Percentiles rank a stretch among this genome's conserved stretches.
Evolutionary conservation across 2,888 invertebrate species (phyloP).

Genomic region (Drosophila subsilvestris): DNA sequence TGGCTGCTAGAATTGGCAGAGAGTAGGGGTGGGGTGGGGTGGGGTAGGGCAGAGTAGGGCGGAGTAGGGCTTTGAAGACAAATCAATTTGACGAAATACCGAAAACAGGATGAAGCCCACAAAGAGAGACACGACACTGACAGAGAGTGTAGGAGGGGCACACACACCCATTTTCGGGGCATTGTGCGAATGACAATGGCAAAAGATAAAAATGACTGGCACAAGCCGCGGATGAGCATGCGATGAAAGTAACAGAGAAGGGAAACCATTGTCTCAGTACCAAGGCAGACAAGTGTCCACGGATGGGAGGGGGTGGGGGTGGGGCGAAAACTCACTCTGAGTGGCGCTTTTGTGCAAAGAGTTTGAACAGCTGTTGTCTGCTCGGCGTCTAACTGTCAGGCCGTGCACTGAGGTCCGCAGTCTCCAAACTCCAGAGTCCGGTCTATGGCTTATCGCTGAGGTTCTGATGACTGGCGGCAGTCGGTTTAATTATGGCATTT

Average conservation of each 20-base stretch:
- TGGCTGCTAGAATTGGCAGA: not conserved
- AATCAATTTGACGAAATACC: constrained; percentile 67
- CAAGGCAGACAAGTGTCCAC: not conserved
- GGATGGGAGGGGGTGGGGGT: constrained; percentile 6
- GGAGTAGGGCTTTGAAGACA: constrained; percentile 48
- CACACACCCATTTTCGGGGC: constrained; percentile 49
- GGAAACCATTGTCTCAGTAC: constrained; percentile 52
- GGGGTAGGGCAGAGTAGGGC: constrained; percentile 7
- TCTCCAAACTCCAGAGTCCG: not conserved
- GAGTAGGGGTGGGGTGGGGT: not conserved
- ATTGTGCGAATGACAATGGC: constrained; percentile 70
- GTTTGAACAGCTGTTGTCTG: constrained; percentile 64
- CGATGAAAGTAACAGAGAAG: not conserved
- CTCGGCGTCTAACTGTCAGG: constrained; percentile 56
- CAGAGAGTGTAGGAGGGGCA: constrained; percentile 51
- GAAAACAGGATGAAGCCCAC: not conserved
- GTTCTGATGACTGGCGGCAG: constrained; percentile 51
- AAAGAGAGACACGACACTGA: constrained; percentile 43
- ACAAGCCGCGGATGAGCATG: constrained; percentile 47
- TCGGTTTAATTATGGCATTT: constrained; percentile 66
- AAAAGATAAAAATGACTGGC: constrained; percentile 73
- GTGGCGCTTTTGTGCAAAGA: constrained; percentile 45
- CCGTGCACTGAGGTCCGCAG: not conserved
- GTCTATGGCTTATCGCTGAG: constrained; percentile 61
- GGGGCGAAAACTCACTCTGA: constrained; percentile 31